Evolutionary conservation across 2,113 vertebrate species (phyloP).

Genomic region (Poecilia latipinna): DNA sequence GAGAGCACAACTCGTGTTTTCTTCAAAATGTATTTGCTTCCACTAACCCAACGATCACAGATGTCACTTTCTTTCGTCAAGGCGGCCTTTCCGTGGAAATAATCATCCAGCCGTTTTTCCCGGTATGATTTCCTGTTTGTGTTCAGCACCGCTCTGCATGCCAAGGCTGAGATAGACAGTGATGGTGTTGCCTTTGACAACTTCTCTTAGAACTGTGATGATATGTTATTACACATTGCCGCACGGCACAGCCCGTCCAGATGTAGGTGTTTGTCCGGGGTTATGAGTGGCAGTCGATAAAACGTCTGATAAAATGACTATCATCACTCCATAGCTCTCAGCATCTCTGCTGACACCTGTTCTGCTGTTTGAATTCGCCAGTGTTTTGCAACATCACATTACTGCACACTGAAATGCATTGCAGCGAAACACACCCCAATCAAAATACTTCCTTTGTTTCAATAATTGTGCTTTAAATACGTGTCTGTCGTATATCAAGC

Average conservation of each 20-base stretch:
- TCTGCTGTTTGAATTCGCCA: conserved; percentile 25
- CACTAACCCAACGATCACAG: neutral
- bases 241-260: conserved; percentile 34
- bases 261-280: conserved; percentile 40
- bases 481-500: conserved; percentile 48
- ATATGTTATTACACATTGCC: conserved; percentile 49
- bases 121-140: neutral
- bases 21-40: neutral
- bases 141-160: conserved; percentile 17
- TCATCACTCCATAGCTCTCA: conserved; percentile 40
- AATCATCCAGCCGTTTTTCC: neutral
- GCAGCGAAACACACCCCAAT: conserved; percentile 18
- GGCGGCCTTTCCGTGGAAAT: neutral
- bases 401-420: conserved; percentile 48
- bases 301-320: conserved; percentile 45
- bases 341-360: conserved; percentile 36
- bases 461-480: conserved; percentile 36
- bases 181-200: conserved; percentile 38
- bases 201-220: conserved; percentile 43
- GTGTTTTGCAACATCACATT: conserved; percentile 40
- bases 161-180: conserved; percentile 27
- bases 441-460: conserved; percentile 29
- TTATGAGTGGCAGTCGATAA: conserved; percentile 53
- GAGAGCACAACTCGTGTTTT: neutral
- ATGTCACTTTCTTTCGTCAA: conserved; percentile 12